A percentile compares a stretch with the other conserved stretches of the same genome.
These are phyloP conservation scores for Orbicella faveolata DNA, from an alignment of 64 coral and sea anemone species.

Conservation along the genomic window DNA sequence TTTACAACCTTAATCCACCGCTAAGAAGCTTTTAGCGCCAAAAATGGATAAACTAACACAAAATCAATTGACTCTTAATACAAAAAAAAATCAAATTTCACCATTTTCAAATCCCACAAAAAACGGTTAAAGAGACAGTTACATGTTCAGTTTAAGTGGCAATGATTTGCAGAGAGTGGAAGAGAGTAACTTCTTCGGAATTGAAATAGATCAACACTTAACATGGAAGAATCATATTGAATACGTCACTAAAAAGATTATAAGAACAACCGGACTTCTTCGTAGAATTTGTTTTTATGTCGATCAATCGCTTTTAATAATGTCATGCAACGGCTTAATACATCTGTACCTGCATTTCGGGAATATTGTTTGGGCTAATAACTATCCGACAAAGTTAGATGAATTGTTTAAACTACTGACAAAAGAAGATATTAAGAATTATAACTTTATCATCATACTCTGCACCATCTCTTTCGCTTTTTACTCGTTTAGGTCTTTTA, in stretches of 20 bases:
- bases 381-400: slow-evolving; percentile 30
- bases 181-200: neutral
- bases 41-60: neutral
- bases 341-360: slow-evolving; percentile 43
- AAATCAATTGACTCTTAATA: neutral
- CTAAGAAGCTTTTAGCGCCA: neutral
- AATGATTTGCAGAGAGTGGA: neutral
- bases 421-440: slow-evolving; percentile 34
- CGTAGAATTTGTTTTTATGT: slow-evolving; percentile 32
- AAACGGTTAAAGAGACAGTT: neutral
- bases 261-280: slow-evolving; percentile 24
- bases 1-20: too few relatives aligned
- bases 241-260: slow-evolving; percentile 15
- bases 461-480: slow-evolving; percentile 41
- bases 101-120: neutral
- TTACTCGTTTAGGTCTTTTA: neutral
- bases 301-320: slow-evolving; percentile 10
- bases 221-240: slow-evolving; percentile 1
- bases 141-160: neutral
- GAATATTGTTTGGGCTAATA: slow-evolving; percentile 41
- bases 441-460: slow-evolving; percentile 39
- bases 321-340: slow-evolving; percentile 30
- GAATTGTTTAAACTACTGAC: slow-evolving; percentile 23
- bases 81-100: neutral
- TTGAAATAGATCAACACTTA: neutral